These are phyloP conservation scores for Propithecus coquereli DNA, from an alignment of 2,113 vertebrate species.

Conservation along the genomic window DNA sequence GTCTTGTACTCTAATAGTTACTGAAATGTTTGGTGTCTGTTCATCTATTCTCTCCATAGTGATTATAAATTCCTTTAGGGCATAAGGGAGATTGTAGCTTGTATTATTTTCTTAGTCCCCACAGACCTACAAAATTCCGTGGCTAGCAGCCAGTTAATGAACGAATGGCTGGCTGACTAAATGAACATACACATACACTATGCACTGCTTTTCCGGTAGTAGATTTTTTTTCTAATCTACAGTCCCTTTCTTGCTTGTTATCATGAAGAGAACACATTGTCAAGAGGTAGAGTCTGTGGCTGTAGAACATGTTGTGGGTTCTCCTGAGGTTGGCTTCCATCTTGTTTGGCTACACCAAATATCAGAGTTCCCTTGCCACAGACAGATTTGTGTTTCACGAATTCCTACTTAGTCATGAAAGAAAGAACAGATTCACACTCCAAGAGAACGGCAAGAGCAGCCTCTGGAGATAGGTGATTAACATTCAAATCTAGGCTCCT, in stretches of 20 bases:
- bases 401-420: neutral
- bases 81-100: neutral
- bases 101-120: neutral
- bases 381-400: neutral
- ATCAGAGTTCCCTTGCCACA: neutral
- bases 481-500: neutral
- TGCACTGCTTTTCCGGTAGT: neutral
- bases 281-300: neutral
- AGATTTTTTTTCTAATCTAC: neutral
- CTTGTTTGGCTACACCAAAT: neutral
- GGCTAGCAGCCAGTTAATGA: neutral
- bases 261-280: neutral
- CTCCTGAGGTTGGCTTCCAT: neutral
- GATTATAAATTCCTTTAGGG: neutral
- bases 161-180: neutral
- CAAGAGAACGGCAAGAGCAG: neutral
- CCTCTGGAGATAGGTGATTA: neutral
- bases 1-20: neutral
- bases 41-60: neutral
- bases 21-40: neutral
- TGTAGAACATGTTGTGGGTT: neutral
- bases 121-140: neutral
- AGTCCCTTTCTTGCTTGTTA: neutral
- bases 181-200: neutral
- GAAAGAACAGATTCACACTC: neutral